phyloP scores from a whole-genome alignment of 2,113 vertebrate genomes.

The Halichoeres trimaculatus region DNA sequence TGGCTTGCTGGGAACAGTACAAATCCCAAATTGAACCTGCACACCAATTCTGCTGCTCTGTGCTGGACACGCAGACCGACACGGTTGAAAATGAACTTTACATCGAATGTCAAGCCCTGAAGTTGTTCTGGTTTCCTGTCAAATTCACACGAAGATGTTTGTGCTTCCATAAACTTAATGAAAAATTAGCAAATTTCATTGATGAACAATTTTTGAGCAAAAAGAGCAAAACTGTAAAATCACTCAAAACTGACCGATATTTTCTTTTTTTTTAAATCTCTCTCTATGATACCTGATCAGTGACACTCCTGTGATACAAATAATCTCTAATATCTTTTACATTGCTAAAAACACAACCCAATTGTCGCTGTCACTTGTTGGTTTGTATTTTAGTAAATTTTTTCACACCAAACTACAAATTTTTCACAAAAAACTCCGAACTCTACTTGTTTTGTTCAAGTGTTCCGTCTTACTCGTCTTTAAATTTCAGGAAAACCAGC shows the following conservation, averaged over 20 bases:
- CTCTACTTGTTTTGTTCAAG: neutral
- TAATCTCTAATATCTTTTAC: no score
- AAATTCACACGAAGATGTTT: neutral
- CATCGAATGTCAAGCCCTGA: slow-evolving; percentile 81
- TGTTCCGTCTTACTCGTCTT: slow-evolving; percentile 72
- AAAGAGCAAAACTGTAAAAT: neutral
- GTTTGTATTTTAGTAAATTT: neutral
- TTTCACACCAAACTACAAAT: no score
- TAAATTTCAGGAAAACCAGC: slow-evolving; percentile 84
- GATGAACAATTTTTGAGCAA: neutral
- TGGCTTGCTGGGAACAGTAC: slow-evolving; percentile 66
- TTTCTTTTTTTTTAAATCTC: no score
- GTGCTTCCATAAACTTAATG: neutral
- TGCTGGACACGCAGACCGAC: slow-evolving; percentile 85
- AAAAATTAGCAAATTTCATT: neutral
- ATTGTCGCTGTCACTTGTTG: no score
- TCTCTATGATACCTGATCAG: no score
- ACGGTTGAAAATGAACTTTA: slow-evolving; percentile 88
- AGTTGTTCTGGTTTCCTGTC: slow-evolving; percentile 80
- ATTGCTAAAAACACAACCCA: no score
- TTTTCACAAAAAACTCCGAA: no score
- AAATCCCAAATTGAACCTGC: slow-evolving; percentile 53
- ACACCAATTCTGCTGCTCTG: slow-evolving; percentile 79
- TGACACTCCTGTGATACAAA: no score
- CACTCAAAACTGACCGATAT: no score